Percentiles rank a stretch among this genome's conserved stretches.
Conservation (phyloP, 2,113 vertebrate species). For the Myotis lucifugus region DNA sequence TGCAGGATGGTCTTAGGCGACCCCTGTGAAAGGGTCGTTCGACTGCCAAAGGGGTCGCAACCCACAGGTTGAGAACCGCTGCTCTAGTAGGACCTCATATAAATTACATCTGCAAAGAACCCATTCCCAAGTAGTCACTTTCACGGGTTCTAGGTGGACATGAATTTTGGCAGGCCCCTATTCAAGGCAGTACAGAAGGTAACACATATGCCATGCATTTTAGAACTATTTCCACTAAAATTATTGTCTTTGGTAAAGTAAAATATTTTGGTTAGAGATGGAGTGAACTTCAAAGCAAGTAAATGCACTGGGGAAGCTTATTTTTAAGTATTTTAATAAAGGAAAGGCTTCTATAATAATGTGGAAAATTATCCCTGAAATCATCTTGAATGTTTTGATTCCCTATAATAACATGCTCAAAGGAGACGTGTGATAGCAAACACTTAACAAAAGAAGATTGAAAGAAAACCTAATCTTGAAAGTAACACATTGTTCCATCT, state of each 20-base stretch:
- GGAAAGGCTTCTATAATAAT: background rate
- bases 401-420: background rate
- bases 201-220: background rate
- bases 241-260: background rate
- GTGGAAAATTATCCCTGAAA: constrained; percentile 38
- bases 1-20: too few species aligned
- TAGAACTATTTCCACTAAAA: background rate
- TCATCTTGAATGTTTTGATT: constrained; percentile 38
- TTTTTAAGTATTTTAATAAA: constrained; percentile 44
- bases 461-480: constrained; percentile 53
- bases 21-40: too few species aligned
- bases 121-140: background rate
- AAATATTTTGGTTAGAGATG: background rate
- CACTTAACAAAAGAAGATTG: background rate
- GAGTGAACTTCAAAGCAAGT: background rate
- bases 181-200: background rate
- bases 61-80: too few species aligned
- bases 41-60: too few species aligned
- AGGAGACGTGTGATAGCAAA: background rate
- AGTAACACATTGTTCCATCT: background rate
- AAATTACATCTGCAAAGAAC: background rate
- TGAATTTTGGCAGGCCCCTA: background rate
- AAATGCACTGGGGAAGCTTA: background rate
- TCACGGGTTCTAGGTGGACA: background rate
- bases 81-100: background rate